Base-by-base conservation (phyloP, 2,888 invertebrate species). In the Stramonita haemastoma region DNA sequence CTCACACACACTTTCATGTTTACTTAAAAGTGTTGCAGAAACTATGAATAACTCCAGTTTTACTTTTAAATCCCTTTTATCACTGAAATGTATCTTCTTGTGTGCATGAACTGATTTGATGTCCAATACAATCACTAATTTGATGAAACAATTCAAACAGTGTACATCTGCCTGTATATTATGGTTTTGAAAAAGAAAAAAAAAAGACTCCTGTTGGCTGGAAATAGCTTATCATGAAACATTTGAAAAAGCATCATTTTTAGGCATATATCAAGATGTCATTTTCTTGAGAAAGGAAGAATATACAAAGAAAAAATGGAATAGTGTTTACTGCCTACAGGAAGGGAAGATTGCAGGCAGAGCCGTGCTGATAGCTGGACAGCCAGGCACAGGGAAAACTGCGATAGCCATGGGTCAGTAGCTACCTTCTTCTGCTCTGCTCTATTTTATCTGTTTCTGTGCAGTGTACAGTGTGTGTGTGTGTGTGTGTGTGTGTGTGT, bases 291-390 rank as follows among this genome's bases (percentile, higher is more conserved):
- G 84, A 85, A 5, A 15, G 46, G n/a, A 73, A n/a, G 13, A 73
- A n/a, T 8, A 46, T 8, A 46, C 26, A 73, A 73, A n/a, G n/a
- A 73, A 73, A 26, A 73, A 73, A 73, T 26, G 1, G 34, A 0
- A 26, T 46, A n/a, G 56, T 15, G 32, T 11, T 77, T 22, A n/a
- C 32, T 89, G 34, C 60, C 92, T 94, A 66, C 91, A 96, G 96
- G 99, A 99, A 95, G 99, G 99, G 89, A 98, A 99, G 96, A 99
- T 99, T 94, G 99, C 99, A 15, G 99, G 99, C 0, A 96, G 99
- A 93, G 99, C 99, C 19, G 97, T 99, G 86, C 96, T 99, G 26
- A 96, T 99, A 73, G 99, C 99, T 0, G 99, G 99, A 0, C 99
- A 99, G 95, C 99, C 99, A 0, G 99, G 99, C n/a, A 97, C 97